phyloP scores from a whole-genome alignment of 1,140 invertebrate species.

The Artemia franciscana region DNA sequence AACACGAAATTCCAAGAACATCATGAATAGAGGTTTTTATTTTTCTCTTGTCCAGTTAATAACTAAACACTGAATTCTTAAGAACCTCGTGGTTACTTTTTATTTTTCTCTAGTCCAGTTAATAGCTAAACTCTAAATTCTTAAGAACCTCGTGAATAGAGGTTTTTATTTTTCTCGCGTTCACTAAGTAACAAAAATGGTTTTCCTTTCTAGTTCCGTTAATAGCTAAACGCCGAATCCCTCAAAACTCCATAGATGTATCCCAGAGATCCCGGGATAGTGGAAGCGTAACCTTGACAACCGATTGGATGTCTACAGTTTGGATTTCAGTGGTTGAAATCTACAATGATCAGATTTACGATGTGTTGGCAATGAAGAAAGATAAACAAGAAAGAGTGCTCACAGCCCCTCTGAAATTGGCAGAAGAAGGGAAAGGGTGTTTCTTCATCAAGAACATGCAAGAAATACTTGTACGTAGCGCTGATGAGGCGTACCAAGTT shows the following conservation, averaged over 20 bases:
- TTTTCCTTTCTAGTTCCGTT: not conserved
- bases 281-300: not conserved
- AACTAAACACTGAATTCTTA: too few relatives aligned
- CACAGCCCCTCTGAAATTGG: constrained; percentile 29
- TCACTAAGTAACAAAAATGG: too few relatives aligned
- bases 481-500: constrained; percentile 52
- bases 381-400: constrained; percentile 16
- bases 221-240: not conserved
- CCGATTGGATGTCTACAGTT: constrained; percentile 21
- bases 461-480: constrained; percentile 42
- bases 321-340: constrained; percentile 83
- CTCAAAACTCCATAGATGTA: not conserved
- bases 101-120: too few relatives aligned
- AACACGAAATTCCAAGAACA: too few relatives aligned
- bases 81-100: too few relatives aligned
- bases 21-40: too few relatives aligned
- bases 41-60: too few relatives aligned
- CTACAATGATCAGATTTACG: constrained; percentile 76
- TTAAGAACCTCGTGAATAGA: too few relatives aligned
- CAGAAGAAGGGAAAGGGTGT: constrained; percentile 32
- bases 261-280: not conserved
- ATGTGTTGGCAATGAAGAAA: constrained; percentile 31
- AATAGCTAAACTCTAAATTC: too few relatives aligned
- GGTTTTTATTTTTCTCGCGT: too few relatives aligned
- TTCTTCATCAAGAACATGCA: constrained; percentile 51